Evolutionary conservation across 2,888 invertebrate species (phyloP).

Genomic region (Synanthedon tipuliformis): DNA sequence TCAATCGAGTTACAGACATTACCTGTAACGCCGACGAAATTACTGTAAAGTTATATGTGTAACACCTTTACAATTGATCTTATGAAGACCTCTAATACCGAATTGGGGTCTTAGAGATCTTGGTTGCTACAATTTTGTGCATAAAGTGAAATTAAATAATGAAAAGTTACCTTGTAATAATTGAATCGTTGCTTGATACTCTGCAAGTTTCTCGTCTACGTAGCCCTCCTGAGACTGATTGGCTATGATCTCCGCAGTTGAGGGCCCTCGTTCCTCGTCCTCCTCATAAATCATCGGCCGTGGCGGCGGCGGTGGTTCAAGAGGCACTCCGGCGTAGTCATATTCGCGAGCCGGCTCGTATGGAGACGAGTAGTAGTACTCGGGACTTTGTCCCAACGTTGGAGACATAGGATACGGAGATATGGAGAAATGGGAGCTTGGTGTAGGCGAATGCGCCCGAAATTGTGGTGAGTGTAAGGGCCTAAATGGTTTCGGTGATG

Average conservation of each 20-base stretch:
- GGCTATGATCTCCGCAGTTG: conserved; percentile 92
- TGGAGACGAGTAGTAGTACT: conserved; percentile 70
- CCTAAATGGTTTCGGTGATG: conserved; percentile 60
- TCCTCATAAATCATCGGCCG: conserved; percentile 73
- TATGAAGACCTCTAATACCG: too few species aligned
- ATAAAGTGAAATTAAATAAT: neutral
- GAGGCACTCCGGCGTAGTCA: conserved; percentile 80
- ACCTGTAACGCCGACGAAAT: too few species aligned
- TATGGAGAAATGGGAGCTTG: conserved; percentile 62
- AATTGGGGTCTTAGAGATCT: too few species aligned
- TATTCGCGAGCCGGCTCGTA: conserved; percentile 72
- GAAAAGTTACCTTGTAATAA: conserved; percentile 83
- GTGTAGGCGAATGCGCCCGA: conserved; percentile 59
- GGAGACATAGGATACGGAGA: conserved; percentile 69
- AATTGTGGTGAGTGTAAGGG: conserved; percentile 60
- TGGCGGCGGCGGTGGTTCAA: conserved; percentile 82
- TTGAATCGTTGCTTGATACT: conserved; percentile 92
- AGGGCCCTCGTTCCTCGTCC: conserved; percentile 83
- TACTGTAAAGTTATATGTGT: too few species aligned
- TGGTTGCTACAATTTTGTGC: neutral
- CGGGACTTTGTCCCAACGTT: conserved; percentile 71
- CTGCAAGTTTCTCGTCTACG: conserved; percentile 92
- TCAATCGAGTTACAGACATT: too few species aligned
- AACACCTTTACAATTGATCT: too few species aligned
- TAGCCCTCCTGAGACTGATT: conserved; percentile 95